Evolutionary conservation across 1,140 invertebrate species (phyloP), one percentile per base, ranked within the genome.

Genomic region (Drosophila quadrilineata): DNA sequence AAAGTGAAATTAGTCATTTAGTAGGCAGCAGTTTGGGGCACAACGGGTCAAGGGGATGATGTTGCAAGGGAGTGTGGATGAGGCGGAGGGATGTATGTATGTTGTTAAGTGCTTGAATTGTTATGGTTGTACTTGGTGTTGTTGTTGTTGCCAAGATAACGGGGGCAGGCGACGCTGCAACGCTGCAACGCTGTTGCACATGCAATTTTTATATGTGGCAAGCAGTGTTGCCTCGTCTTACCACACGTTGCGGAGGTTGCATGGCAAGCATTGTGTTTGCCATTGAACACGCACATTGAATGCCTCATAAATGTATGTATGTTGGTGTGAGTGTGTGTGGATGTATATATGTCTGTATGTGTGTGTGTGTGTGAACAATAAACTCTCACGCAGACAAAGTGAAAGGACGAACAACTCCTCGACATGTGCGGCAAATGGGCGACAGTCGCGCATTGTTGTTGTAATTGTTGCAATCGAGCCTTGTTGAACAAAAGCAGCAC

Each of bases 391-490:
- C 31, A 63, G 57, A 48, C 45, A 58, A 29, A 43, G n/a, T n/a
- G n/a, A n/a, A n/a, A n/a, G n/a, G 38, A 48, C 35, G 10, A 35
- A 3, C 57, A 46, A 77, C 12, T 26, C 10, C 60, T 66, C 53
- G 71, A 59, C 67, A 63, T 60, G 41, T 46, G 40, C 31, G 29
- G 33, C 58, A 69, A 84, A 69, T 71, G 77, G 54, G 58, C 63
- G 72, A 56, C 71, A 56, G 40, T 62, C 62, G 41, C 48, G 28
- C 57, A 79, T 84, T 84, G 73, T 82, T 84, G 69, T 60, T 77
- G 79, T 84, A 84, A 84, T 85, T 84, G 77, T 84, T 74, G 77
- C 77, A 76, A 84, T 84, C 71, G 77, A 84, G 79, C 74, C 53
- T 67, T 71, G 70, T 52, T 43, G 53, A 71, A 84, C 77, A 84